Base-by-base conservation (phyloP, 2,113 vertebrate genomes). In the Daphoenositta chrysoptera region DNA sequence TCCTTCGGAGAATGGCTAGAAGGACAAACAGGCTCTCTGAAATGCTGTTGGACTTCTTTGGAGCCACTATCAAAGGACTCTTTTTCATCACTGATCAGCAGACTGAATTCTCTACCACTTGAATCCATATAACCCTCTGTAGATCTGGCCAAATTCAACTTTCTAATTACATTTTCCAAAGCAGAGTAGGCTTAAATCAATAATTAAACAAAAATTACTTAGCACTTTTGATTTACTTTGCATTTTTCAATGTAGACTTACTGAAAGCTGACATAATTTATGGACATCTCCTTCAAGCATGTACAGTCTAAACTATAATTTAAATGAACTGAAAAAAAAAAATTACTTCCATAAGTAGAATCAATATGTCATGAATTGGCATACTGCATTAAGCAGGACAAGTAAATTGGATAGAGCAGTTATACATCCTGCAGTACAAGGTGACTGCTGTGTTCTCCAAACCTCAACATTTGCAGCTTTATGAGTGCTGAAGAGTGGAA, bases 211-310 rank as follows among this genome's bases (percentile, higher is more conserved):
- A 91, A 83, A 94, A 88, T 90, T 66, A 88, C 54, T 83, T 94
- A 88, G 39, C 33, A 77, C 60, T 94, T 93, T 73, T 96, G 73
- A 96, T 92, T 94, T 92, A 88, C 51, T 83, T 83, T 68, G 47
- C 40, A 78, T 90, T 93, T 96, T 66, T 93, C 26, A 90, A 77
- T 47, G 45, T 64, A 95, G 90, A 88, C 71, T 92, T 96, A 96
- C 60, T 86, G 93, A 93, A 95, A 90, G 51, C 47, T 90, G 79
- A 88, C 75, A 83, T 89, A 93, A 95, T 85, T 93, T 96, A 89
- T 56, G 90, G 68, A 79, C 75, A 78, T 91, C 70, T 89, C 69
- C 47, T 87, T 94, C 87, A 85, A 79, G 50, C 28, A 61, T 85
- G 54, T 87, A 80, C 64, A 51, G n/a, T 31, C 78, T 83, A 73